Evolutionary conservation across 1,140 invertebrate species (phyloP).

Genomic region (Steinernema feltiae): DNA sequence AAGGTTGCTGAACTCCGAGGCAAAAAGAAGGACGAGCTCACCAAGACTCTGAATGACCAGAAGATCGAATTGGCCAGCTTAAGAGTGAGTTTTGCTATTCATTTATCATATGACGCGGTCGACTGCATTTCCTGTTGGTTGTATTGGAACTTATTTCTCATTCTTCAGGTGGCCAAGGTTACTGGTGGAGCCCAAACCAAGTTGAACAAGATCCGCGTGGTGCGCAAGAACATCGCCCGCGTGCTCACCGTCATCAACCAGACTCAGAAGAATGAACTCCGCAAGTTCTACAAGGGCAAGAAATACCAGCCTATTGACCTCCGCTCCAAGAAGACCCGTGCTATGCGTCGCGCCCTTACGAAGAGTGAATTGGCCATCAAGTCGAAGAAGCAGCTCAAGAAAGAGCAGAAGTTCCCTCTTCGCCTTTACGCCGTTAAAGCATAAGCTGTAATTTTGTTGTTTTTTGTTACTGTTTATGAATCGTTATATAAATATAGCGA

Average conservation of each 20-base stretch:
- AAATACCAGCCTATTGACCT: too few relatives aligned
- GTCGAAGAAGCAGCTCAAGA: too few relatives aligned
- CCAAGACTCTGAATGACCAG: conserved; percentile 87
- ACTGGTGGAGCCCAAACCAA: conserved; percentile 92
- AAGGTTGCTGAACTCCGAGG: too few relatives aligned
- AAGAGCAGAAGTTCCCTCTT: too few relatives aligned
- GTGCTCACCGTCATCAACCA: too few relatives aligned
- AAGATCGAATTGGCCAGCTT: conserved; percentile 86
- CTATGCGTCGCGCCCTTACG: too few relatives aligned
- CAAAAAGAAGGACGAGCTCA: conserved; percentile 92
- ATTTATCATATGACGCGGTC: conserved; percentile 11
- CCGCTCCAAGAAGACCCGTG: too few relatives aligned
- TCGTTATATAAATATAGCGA: not conserved
- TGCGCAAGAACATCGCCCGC: too few relatives aligned
- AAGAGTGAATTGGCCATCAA: too few relatives aligned
- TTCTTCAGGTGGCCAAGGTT: conserved; percentile 77
- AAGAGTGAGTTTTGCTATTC: conserved; percentile 59
- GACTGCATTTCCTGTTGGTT: conserved; percentile 16
- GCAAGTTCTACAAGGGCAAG: too few relatives aligned
- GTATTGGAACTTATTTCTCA: conserved; percentile 22
- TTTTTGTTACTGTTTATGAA: conserved; percentile 57
- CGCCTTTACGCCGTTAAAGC: conserved; percentile 95
- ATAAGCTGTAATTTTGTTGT: conserved; percentile 63
- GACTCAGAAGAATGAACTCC: too few relatives aligned
- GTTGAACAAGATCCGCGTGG: conserved; percentile 80